Evolutionary conservation across 1,140 invertebrate genomes (phyloP).

Genomic region (Orius laevigatus): DNA sequence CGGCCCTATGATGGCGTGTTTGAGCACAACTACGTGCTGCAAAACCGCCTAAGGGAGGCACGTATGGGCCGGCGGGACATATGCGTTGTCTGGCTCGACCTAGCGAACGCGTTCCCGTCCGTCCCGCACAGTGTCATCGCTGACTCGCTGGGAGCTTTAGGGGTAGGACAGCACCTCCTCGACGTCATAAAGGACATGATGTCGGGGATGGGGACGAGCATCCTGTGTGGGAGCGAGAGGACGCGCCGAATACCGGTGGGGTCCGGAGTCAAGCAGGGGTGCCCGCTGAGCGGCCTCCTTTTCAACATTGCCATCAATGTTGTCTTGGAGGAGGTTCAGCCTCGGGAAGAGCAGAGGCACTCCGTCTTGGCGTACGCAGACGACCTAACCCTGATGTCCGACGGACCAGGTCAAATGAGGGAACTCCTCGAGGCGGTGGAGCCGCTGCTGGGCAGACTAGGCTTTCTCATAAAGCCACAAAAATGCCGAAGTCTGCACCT

Average conservation of each 20-base stretch:
- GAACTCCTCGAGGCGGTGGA: background rate
- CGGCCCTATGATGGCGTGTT: conserved; percentile 6
- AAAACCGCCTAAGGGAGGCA: conserved; percentile 18
- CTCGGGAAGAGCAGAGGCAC: background rate
- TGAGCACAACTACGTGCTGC: conserved; percentile 6
- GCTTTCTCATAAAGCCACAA: background rate
- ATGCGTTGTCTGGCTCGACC: conserved; percentile 24
- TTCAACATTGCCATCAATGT: conserved; percentile 29
- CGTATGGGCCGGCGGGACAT: conserved; percentile 12
- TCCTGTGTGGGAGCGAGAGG: background rate
- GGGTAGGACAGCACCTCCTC: conserved; percentile 1
- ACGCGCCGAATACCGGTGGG: conserved; percentile 22
- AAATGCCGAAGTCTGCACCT: conserved; percentile 1
- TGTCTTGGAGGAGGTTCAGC: conserved; percentile 7
- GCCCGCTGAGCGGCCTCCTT: conserved; percentile 25
- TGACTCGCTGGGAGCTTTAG: conserved; percentile 8
- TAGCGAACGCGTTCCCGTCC: conserved; percentile 24
- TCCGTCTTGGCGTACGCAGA: background rate
- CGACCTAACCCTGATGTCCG: background rate
- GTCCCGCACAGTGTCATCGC: conserved; percentile 24
- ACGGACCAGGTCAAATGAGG: background rate
- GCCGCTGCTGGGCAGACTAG: background rate
- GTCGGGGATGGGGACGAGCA: background rate
- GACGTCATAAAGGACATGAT: conserved; percentile 19
- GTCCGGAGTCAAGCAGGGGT: conserved; percentile 27